Percentiles rank a stretch among this genome's conserved stretches.
phyloP scores from a whole-genome alignment of 2,797 vertebrate genomes.

The Coendou prehensilis region DNA sequence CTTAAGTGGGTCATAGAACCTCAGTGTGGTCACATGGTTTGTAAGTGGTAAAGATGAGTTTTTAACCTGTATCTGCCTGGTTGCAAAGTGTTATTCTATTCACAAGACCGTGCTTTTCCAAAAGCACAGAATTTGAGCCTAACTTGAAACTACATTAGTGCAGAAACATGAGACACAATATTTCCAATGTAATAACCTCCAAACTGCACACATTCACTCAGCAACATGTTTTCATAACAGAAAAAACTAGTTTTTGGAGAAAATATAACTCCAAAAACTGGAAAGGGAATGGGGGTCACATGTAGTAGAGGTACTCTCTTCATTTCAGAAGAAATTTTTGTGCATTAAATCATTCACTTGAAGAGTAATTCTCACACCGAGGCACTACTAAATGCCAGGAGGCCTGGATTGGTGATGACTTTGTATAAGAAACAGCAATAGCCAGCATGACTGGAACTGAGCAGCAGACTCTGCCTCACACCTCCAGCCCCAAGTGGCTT shows the following conservation, averaged over 20 bases:
- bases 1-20: background rate
- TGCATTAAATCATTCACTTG: background rate
- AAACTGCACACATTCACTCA: background rate
- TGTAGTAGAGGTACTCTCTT: fast-evolving
- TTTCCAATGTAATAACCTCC: background rate
- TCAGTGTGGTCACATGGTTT: background rate
- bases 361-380: background rate
- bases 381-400: background rate
- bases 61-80: background rate
- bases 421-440: background rate
- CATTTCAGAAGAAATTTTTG: background rate
- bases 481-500: background rate
- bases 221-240: background rate
- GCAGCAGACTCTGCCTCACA: background rate
- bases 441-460: background rate
- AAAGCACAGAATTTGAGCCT: background rate
- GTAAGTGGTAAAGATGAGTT: background rate
- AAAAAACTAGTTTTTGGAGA: background rate
- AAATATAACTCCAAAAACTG: background rate
- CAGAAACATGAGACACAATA: background rate
- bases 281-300: background rate
- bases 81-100: background rate
- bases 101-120: background rate
- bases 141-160: background rate
- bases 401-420: background rate